phyloP scores from a whole-genome alignment of 2,888 invertebrate species.

The Geophilus truncorum region DNA sequence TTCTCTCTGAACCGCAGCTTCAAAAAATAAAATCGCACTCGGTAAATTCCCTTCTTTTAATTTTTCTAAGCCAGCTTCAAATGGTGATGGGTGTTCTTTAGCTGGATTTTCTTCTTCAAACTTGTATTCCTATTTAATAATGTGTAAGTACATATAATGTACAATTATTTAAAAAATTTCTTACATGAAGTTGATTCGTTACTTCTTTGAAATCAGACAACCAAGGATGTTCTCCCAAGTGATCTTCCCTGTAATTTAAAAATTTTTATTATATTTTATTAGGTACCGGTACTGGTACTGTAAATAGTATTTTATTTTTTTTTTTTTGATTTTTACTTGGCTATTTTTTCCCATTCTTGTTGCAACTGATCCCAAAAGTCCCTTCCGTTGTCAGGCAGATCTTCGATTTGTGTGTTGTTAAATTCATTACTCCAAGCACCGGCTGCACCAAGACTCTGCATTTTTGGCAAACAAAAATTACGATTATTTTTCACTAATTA shows the following conservation, averaged over 20 bases:
- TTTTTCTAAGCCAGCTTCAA: constrained; percentile 78
- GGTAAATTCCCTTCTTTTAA: constrained; percentile 84
- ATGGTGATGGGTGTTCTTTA: constrained; percentile 67
- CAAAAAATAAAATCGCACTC: constrained; percentile 92
- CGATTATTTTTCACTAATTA: background rate
- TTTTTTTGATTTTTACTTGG: constrained; percentile 47
- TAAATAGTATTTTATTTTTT: no score
- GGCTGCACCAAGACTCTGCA: no score
- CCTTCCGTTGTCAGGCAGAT: constrained; percentile 49
- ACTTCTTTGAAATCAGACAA: constrained; percentile 61
- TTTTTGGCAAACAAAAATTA: background rate
- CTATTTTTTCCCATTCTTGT: constrained; percentile 54
- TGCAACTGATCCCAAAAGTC: constrained; percentile 51
- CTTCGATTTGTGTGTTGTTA: constrained; percentile 51
- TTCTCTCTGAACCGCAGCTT: constrained; percentile 83
- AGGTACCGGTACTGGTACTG: no score
- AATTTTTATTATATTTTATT: no score
- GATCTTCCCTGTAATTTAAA: constrained; percentile 35
- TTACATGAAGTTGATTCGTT: constrained; percentile 60
- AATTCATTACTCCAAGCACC: constrained; percentile 44
- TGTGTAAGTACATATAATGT: background rate
- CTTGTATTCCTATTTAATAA: constrained; percentile 69
- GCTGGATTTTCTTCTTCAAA: constrained; percentile 84
- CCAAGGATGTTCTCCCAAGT: constrained; percentile 60
- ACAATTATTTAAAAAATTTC: background rate